Percentiles rank a stretch among this genome's conserved stretches.
These are phyloP conservation scores for Trimorus sp. DNA, from an alignment of 2,888 invertebrate species.

Conservation along the genomic window DNA sequence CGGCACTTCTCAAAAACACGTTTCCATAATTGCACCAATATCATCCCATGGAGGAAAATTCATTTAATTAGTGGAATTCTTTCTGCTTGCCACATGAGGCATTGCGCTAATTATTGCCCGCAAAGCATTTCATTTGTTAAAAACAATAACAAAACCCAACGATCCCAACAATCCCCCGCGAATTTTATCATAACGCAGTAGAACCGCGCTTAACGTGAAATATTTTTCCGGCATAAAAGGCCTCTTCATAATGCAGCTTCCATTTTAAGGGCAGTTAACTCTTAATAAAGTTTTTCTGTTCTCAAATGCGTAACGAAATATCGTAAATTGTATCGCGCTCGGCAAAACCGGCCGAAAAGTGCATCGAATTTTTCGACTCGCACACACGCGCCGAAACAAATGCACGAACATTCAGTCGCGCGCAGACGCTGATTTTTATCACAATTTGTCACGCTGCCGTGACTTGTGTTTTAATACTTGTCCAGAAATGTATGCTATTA, in stretches of 20 bases:
- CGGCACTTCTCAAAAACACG: too few relatives aligned
- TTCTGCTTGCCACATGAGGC: too few relatives aligned
- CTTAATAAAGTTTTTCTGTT: slow-evolving; percentile 12
- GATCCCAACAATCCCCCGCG: too few relatives aligned
- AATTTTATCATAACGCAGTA: too few relatives aligned
- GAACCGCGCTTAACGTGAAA: too few relatives aligned
- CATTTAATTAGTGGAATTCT: too few relatives aligned
- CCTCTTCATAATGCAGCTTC: not conserved
- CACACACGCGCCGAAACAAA: slow-evolving; percentile 23
- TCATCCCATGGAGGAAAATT: too few relatives aligned
- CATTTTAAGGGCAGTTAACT: slow-evolving; percentile 22
- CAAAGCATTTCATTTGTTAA: too few relatives aligned
- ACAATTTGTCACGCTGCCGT: slow-evolving; percentile 35
- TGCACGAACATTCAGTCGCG: slow-evolving; percentile 35
- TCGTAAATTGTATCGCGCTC: not conserved
- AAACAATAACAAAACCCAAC: too few relatives aligned
- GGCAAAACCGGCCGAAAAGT: not conserved
- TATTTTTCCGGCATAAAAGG: not conserved
- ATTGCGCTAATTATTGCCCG: too few relatives aligned
- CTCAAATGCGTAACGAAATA: slow-evolving; percentile 10
- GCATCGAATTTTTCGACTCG: slow-evolving; percentile 28
- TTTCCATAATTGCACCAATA: too few relatives aligned
- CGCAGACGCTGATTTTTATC: slow-evolving; percentile 44
- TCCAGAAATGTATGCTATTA: slow-evolving; percentile 38
- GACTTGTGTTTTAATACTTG: slow-evolving; percentile 38